phyloP scores from a whole-genome alignment of 2,113 vertebrate species.

The Bubo blakistoni region DNA sequence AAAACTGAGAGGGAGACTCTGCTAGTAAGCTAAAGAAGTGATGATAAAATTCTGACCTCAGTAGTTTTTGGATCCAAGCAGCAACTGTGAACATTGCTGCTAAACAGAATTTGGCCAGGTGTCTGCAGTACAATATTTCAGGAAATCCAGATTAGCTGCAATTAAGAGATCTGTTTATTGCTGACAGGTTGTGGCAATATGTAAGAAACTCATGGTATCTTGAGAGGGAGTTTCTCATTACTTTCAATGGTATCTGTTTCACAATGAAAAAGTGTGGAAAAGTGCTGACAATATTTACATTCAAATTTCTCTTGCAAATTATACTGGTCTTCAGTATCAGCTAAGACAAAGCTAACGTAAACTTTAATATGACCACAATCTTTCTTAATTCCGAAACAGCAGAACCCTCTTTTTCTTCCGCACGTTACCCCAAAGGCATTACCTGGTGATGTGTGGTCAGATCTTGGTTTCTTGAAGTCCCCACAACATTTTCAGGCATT shows the following conservation, averaged over 20 bases:
- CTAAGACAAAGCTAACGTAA: neutral
- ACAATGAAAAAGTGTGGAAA: conserved; percentile 25
- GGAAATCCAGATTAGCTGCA: neutral
- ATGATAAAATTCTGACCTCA: neutral
- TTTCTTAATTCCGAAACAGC: neutral
- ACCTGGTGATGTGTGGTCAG: neutral
- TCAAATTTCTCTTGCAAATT: conserved; percentile 1
- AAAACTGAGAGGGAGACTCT: neutral
- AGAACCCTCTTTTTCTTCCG: neutral
- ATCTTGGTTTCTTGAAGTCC: neutral
- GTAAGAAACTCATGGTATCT: neutral
- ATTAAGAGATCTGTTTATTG: conserved; percentile 28
- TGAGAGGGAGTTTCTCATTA: conserved; percentile 11
- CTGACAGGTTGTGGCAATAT: conserved; percentile 9
- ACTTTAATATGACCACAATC: neutral
- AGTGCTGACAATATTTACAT: neutral
- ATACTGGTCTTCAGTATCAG: neutral
- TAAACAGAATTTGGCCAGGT: neutral
- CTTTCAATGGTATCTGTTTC: conserved; percentile 30
- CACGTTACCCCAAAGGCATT: neutral
- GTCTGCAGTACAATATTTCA: neutral
- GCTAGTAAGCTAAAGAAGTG: neutral
- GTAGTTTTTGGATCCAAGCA: neutral
- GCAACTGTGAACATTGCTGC: neutral
- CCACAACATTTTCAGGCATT: neutral